Conservation (phyloP, 1,140 invertebrate species). For the Patella vulgata region DNA sequence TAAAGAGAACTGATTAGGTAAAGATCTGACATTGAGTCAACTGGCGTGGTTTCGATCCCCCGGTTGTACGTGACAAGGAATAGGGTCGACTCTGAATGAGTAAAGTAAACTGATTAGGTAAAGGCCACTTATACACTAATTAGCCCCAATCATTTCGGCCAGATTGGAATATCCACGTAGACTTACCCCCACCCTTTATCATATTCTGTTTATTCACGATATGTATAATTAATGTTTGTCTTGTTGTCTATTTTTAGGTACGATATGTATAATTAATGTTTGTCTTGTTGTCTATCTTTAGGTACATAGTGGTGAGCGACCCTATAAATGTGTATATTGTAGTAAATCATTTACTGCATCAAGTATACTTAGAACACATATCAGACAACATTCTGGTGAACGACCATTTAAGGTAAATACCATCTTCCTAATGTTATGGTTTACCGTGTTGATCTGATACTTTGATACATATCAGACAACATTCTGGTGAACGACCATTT, state of each 20-base stretch:
- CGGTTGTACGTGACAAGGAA: too few species aligned
- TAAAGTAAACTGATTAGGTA: too few species aligned
- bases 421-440: not conserved
- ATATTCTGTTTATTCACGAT: too few species aligned
- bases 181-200: too few species aligned
- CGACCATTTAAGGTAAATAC: constrained; percentile 77
- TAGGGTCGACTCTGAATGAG: too few species aligned
- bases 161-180: too few species aligned
- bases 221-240: not conserved
- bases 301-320: constrained; percentile 70
- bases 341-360: constrained; percentile 93
- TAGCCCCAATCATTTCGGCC: too few species aligned
- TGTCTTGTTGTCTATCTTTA: constrained; percentile 22
- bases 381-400: constrained; percentile 87
- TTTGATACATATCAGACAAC: constrained; percentile 80
- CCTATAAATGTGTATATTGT: constrained; percentile 80
- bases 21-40: too few species aligned
- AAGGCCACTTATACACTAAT: too few species aligned
- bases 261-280: too few species aligned
- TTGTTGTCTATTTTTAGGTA: constrained; percentile 5
- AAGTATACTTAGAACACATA: constrained; percentile 85
- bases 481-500: constrained; percentile 88
- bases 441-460: not conserved
- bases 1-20: too few species aligned
- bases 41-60: too few species aligned